These are phyloP conservation scores for Illadopsis cleaveri DNA, from an alignment of 2,113 vertebrate genomes.

Conservation along the genomic window DNA sequence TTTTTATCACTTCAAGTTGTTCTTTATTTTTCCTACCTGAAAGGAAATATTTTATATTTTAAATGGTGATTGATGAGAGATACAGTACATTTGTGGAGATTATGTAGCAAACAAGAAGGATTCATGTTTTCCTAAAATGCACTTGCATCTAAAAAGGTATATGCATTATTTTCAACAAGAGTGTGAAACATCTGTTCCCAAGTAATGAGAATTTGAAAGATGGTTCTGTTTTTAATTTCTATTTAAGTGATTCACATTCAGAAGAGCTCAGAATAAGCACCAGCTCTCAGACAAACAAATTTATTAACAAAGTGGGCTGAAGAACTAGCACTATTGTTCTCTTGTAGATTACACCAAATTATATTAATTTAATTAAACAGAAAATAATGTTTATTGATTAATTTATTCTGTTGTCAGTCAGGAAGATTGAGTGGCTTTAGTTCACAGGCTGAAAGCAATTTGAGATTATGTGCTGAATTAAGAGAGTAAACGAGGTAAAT, in stretches of 20 bases:
- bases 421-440: background rate
- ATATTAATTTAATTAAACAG: constrained; percentile 65
- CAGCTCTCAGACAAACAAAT: background rate
- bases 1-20: background rate
- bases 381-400: constrained; percentile 62
- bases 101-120: constrained; percentile 6
- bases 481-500: background rate
- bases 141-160: background rate
- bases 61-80: constrained; percentile 5
- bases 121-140: background rate
- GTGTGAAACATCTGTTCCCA: background rate
- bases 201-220: background rate
- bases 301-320: background rate
- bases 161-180: background rate
- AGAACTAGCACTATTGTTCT: constrained; percentile 16
- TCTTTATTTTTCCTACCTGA: background rate
- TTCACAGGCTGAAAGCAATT: background rate
- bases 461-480: background rate
- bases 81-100: background rate
- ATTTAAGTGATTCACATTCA: background rate
- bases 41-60: constrained; percentile 19
- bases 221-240: background rate
- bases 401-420: background rate
- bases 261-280: background rate
- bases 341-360: constrained; percentile 21